Conservation (phyloP, 2,113 vertebrate species). For the Chionis minor region DNA sequence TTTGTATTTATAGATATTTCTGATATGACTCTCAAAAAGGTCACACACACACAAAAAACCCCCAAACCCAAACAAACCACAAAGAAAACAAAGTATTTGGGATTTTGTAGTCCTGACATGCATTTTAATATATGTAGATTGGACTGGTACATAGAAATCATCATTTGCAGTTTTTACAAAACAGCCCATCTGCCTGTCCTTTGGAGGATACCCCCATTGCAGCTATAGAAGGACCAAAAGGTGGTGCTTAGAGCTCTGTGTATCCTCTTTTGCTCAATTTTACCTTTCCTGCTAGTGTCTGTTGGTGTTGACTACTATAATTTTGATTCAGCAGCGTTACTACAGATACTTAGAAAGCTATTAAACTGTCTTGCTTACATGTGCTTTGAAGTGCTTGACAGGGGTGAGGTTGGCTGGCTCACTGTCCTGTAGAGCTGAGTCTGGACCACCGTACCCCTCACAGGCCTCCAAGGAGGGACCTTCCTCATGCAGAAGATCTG, state of each 20-base stretch:
- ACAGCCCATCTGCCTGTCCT: neutral
- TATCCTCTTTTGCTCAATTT: neutral
- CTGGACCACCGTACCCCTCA: neutral
- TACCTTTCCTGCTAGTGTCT: neutral
- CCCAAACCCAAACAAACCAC: too few species aligned
- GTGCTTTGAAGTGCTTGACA: neutral
- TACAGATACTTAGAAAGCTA: neutral
- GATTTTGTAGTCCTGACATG: neutral
- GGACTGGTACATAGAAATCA: neutral
- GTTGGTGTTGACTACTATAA: neutral
- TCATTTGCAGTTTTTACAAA: neutral
- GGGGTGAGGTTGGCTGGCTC: neutral
- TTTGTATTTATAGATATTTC: neutral
- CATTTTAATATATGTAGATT: neutral
- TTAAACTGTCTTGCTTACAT: neutral
- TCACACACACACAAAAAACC: neutral
- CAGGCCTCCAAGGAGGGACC: neutral
- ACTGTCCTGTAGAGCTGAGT: neutral
- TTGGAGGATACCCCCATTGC: neutral
- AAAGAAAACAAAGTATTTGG: neutral
- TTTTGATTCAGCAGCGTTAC: neutral
- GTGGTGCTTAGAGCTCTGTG: neutral
- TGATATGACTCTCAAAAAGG: neutral
- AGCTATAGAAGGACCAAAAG: neutral
- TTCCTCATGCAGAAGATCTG: neutral